phyloP scores from a whole-genome alignment of 1,140 invertebrate species.

The Drosophila nannoptera region DNA sequence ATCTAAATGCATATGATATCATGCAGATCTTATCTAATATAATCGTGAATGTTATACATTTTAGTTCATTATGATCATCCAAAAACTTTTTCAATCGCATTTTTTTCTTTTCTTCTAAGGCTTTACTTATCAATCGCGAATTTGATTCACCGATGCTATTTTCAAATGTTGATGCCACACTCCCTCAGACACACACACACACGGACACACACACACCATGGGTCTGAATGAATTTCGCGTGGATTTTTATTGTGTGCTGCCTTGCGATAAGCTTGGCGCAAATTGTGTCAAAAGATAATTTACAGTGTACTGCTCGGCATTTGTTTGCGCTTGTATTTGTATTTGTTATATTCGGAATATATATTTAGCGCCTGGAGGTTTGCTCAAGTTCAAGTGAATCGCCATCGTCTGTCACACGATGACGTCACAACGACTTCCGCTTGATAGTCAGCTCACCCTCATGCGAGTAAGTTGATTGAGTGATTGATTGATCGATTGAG shows the following conservation, averaged over 20 bases:
- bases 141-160: conserved; percentile 66
- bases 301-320: conserved; percentile 3
- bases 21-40: no score
- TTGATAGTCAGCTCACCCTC: conserved; percentile 15
- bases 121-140: conserved; percentile 42
- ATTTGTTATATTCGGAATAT: conserved; percentile 27
- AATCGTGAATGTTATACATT: no score
- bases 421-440: conserved; percentile 40
- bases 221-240: conserved; percentile 10
- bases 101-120: conserved; percentile 17
- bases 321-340: conserved; percentile 15
- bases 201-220: neutral
- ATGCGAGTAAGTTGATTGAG: neutral
- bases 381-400: conserved; percentile 22
- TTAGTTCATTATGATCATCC: no score
- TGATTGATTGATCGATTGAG: conserved; percentile 20
- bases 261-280: conserved; percentile 53
- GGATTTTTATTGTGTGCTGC: conserved; percentile 17
- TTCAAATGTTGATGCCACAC: conserved; percentile 59
- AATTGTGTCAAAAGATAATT: conserved; percentile 71
- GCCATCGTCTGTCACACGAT: conserved; percentile 13
- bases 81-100: neutral
- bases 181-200: neutral
- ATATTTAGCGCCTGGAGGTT: conserved; percentile 25
- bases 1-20: no score